Evolutionary conservation across 1,140 invertebrate genomes (phyloP).

Genomic region (Metaphire vulgaris): DNA sequence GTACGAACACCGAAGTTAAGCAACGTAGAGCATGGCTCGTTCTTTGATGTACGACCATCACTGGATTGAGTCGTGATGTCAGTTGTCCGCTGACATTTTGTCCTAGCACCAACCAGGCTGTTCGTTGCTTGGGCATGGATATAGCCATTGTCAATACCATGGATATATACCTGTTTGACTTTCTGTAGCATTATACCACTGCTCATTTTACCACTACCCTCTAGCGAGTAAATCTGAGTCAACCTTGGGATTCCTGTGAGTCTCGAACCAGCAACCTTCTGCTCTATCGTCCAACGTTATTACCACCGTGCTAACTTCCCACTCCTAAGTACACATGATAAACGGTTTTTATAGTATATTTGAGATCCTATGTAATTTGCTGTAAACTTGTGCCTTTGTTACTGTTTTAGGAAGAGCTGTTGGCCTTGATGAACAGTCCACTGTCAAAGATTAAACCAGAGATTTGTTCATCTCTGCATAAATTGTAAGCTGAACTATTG

Average conservation of each 20-base stretch:
- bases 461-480: background rate
- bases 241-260: background rate
- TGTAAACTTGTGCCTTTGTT: background rate
- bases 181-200: too few relatives aligned
- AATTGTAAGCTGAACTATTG: conserved; percentile 11
- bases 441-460: background rate
- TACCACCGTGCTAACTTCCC: background rate
- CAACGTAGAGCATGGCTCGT: background rate
- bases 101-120: too few relatives aligned
- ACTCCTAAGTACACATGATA: background rate
- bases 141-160: too few relatives aligned
- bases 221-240: background rate
- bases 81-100: too few relatives aligned
- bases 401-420: background rate
- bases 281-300: too few relatives aligned
- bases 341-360: too few relatives aligned
- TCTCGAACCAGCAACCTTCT: too few relatives aligned
- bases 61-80: too few relatives aligned
- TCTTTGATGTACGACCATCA: background rate
- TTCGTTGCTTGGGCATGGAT: too few relatives aligned
- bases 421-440: background rate
- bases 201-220: too few relatives aligned
- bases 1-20: background rate
- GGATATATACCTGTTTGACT: too few relatives aligned
- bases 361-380: too few relatives aligned